Conservation (phyloP, 1,140 invertebrate species). For the Eupristina koningsbergeri region DNA sequence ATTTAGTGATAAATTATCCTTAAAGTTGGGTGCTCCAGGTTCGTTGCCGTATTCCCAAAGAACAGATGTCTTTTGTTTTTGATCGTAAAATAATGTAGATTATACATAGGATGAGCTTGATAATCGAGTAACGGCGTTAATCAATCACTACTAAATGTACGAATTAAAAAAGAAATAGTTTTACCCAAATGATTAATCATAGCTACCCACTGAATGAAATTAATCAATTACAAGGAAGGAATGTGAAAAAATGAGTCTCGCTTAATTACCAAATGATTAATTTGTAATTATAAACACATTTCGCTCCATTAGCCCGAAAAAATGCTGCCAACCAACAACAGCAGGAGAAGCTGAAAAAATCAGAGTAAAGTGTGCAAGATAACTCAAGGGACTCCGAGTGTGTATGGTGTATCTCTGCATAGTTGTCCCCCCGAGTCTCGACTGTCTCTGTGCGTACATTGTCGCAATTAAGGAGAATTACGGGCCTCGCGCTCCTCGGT, state of each 20-base stretch:
- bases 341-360: neutral
- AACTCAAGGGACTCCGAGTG: neutral
- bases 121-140: neutral
- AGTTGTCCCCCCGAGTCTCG: neutral
- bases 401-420: neutral
- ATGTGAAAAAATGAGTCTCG: neutral
- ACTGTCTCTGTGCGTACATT: constrained; percentile 41
- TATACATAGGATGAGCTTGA: neutral
- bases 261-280: neutral
- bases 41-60: neutral
- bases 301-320: neutral
- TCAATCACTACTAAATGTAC: neutral
- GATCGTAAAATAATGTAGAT: neutral
- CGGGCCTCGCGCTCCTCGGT: constrained; percentile 42
- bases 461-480: constrained; percentile 61
- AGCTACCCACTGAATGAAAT: neutral
- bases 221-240: neutral
- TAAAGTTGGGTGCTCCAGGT: no score
- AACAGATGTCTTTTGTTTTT: neutral
- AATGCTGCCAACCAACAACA: neutral
- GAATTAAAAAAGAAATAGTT: no score
- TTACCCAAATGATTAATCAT: neutral
- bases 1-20: constrained; percentile 40
- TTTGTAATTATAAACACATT: neutral
- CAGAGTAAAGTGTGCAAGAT: neutral